Conservation (phyloP, 2,888 invertebrate species). For the Branchellion lobata region DNA sequence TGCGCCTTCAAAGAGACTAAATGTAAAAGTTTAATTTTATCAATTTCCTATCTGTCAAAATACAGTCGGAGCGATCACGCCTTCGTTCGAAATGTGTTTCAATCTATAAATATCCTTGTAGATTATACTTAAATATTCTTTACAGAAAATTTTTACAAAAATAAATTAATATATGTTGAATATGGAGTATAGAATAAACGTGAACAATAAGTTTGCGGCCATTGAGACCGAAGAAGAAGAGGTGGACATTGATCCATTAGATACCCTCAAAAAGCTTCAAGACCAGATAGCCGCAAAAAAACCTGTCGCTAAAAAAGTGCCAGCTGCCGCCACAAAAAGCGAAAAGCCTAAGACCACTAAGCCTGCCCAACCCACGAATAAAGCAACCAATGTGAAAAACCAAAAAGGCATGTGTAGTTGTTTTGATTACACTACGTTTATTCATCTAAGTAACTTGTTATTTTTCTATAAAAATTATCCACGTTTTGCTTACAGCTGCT, state of each 20-base stretch:
- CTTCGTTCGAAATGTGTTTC: background rate
- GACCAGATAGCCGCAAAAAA: constrained; percentile 17
- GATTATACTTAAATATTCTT: background rate
- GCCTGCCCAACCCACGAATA: background rate
- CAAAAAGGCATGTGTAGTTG: constrained; percentile 13
- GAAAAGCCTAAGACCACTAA: background rate
- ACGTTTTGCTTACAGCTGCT: background rate
- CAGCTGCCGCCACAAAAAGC: constrained; percentile 5
- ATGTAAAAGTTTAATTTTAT: constrained; percentile 13
- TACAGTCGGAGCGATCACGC: constrained; percentile 1
- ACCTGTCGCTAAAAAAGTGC: constrained; percentile 14
- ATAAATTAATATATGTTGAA: background rate
- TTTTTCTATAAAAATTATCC: no score
- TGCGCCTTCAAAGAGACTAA: constrained; percentile 1
- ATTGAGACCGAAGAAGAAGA: constrained; percentile 35
- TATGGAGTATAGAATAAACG: constrained; percentile 32
- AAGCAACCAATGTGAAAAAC: constrained; percentile 17
- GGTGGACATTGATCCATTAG: constrained; percentile 30
- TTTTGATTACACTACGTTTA: background rate
- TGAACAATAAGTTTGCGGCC: constrained; percentile 38
- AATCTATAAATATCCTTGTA: constrained; percentile 3
- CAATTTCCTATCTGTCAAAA: constrained; percentile 12
- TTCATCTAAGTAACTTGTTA: no score
- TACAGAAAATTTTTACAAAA: background rate
- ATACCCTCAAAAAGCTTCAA: constrained; percentile 32